A percentile compares a stretch with the other conserved stretches of the same genome.
Conservation (phyloP, 2,113 vertebrate species). For the Eclectus roratus region DNA sequence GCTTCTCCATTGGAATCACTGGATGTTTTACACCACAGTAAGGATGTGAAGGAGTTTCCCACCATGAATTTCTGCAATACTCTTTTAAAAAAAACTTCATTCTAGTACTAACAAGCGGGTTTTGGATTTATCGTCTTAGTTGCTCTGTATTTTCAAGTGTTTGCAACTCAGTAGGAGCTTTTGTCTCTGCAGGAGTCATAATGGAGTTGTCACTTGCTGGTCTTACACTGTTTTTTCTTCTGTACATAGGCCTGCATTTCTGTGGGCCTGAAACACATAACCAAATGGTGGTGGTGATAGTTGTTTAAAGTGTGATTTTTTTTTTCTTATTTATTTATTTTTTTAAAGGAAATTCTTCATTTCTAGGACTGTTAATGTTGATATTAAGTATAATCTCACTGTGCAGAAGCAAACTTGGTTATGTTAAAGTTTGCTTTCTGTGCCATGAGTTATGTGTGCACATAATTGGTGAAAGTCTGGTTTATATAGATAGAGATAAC, state of each 20-base stretch:
- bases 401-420: not conserved
- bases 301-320: not conserved
- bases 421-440: not conserved
- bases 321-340: not conserved
- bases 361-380: not conserved
- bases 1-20: not conserved
- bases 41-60: not conserved
- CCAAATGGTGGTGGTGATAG: not conserved
- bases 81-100: not conserved
- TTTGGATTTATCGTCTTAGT: not conserved
- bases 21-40: not conserved
- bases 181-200: not conserved
- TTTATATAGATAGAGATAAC: not conserved
- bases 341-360: not conserved
- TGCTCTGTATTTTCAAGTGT: not conserved
- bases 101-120: not conserved
- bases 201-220: not conserved
- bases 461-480: not conserved
- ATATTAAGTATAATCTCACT: not conserved
- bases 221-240: not conserved
- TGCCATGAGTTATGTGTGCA: not conserved
- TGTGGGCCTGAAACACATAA: not conserved
- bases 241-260: not conserved
- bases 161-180: not conserved
- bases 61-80: not conserved